These are phyloP conservation scores for Cheiracanthium punctorium DNA, from an alignment of 2,888 invertebrate genomes.

Conservation along the genomic window DNA sequence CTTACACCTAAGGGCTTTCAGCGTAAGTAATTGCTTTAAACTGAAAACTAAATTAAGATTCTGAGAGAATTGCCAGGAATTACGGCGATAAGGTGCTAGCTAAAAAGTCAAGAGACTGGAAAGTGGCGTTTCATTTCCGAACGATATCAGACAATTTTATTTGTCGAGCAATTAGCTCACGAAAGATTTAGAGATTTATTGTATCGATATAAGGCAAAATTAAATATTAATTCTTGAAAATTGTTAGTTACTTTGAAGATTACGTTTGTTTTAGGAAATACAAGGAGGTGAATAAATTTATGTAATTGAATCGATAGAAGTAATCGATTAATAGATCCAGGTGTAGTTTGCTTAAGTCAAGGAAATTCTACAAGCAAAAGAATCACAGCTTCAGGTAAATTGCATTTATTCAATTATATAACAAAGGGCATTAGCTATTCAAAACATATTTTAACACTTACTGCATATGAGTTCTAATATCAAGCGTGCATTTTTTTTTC, in stretches of 20 bases:
- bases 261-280: not conserved
- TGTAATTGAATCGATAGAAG: no score
- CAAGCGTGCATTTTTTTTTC: no score
- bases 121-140: not conserved
- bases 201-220: not conserved
- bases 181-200: not conserved
- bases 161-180: not conserved
- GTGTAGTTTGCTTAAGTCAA: no score
- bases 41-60: not conserved
- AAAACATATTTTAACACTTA: no score
- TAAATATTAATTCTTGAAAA: not conserved
- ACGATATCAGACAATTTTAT: not conserved
- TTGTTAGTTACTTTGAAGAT: not conserved
- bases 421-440: no score
- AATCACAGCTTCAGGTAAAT: no score
- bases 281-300: not conserved
- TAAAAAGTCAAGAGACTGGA: not conserved
- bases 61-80: not conserved
- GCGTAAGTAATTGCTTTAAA: conserved; percentile 7
- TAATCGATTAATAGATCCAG: no score
- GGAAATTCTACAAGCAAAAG: no score
- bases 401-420: no score
- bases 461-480: no score
- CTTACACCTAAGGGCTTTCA: not conserved
- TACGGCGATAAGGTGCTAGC: not conserved